Conservation (phyloP, 2,797 vertebrate species). For the Lycodopsis pacificus region DNA sequence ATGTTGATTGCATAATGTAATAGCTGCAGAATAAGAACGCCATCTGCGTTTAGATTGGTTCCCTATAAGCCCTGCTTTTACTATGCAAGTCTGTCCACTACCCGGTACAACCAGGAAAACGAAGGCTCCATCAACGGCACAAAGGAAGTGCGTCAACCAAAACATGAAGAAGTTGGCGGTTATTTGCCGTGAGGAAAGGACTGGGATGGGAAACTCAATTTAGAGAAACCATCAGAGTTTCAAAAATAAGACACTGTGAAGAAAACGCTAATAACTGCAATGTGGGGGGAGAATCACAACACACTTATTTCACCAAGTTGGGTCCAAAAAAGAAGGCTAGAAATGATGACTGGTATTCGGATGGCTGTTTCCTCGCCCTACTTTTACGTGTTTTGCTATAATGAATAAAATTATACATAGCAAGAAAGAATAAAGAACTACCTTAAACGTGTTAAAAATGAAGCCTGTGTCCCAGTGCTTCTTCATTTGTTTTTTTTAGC, state of each 20-base stretch:
- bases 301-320: not conserved
- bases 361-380: not conserved
- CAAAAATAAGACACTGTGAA: not conserved
- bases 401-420: too few species aligned
- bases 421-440: not conserved
- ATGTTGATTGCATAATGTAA: not conserved
- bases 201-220: not conserved
- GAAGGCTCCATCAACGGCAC: not conserved
- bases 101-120: not conserved
- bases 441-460: not conserved
- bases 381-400: not conserved
- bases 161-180: not conserved
- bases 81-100: not conserved
- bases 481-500: slow-evolving; percentile 3
- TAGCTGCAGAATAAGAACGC: not conserved
- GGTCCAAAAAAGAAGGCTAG: not conserved
- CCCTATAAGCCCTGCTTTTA: not conserved
- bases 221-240: not conserved
- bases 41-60: not conserved
- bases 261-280: not conserved
- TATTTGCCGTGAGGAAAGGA: not conserved
- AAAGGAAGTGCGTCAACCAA: not conserved
- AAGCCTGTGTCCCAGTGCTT: not conserved
- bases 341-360: not conserved
- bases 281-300: not conserved